Conservation (phyloP, 2,113 vertebrate genomes). For the Bombycilla garrulus region DNA sequence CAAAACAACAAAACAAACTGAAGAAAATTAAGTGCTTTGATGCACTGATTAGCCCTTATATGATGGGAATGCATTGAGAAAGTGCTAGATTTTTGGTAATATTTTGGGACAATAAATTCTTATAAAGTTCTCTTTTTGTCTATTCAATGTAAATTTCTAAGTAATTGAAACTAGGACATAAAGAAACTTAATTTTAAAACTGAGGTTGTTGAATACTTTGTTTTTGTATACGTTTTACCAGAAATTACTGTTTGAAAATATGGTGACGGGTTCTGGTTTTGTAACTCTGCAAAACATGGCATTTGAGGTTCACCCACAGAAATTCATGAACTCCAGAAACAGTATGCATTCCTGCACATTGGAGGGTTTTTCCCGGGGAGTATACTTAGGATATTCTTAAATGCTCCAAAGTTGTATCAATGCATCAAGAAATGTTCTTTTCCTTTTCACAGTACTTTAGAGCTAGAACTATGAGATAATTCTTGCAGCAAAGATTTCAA, state of each 20-base stretch:
- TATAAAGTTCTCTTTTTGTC: background rate
- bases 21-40: background rate
- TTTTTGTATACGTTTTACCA: background rate
- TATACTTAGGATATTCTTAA: background rate
- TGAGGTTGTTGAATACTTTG: background rate
- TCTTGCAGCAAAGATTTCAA: background rate
- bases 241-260: background rate
- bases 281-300: background rate
- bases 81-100: background rate
- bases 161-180: background rate
- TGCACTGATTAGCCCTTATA: background rate
- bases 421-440: background rate
- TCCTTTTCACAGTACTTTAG: background rate
- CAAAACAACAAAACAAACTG: background rate
- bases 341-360: background rate
- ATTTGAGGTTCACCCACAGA: background rate
- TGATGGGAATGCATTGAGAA: background rate
- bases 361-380: background rate
- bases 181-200: background rate
- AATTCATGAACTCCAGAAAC: background rate
- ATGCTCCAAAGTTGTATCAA: background rate
- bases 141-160: background rate
- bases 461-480: background rate
- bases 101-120: background rate
- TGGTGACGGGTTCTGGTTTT: background rate